Percentiles rank a stretch among this genome's conserved stretches.
These are phyloP conservation scores for Amyelois transitella DNA, from an alignment of 1,140 invertebrate species.

Conservation along the genomic window DNA sequence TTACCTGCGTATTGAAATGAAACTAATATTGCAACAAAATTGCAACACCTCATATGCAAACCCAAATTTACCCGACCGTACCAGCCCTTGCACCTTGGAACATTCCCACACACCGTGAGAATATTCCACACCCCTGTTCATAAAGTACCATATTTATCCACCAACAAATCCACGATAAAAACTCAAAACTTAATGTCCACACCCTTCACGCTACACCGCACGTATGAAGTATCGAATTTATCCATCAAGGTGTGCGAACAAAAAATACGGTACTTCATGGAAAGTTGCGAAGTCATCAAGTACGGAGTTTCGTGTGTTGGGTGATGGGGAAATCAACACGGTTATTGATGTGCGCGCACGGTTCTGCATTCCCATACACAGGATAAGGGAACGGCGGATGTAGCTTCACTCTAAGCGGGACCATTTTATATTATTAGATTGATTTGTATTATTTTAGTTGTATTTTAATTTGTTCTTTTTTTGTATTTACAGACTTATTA, in stretches of 20 bases:
- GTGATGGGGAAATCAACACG: conserved; percentile 16
- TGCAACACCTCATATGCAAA: background rate
- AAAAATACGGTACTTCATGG: conserved; percentile 42
- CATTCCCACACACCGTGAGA: conserved; percentile 71
- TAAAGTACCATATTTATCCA: conserved; percentile 42
- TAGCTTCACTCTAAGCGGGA: conserved; percentile 48
- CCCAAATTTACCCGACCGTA: background rate
- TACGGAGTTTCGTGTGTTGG: conserved; percentile 27
- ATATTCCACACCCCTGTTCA: conserved; percentile 40
- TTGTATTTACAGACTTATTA: no score
- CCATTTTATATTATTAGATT: conserved; percentile 10
- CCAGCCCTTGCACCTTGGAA: conserved; percentile 54
- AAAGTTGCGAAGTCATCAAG: conserved; percentile 42
- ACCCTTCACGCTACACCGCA: conserved; percentile 44
- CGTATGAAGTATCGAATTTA: conserved; percentile 40
- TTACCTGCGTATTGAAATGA: no score
- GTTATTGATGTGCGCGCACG: conserved; percentile 40
- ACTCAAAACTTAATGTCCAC: conserved; percentile 31
- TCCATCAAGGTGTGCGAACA: conserved; percentile 14
- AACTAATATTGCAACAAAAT: conserved; percentile 9
- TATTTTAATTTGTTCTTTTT: background rate
- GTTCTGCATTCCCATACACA: conserved; percentile 56
- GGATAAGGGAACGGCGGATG: conserved; percentile 40
- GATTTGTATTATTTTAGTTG: conserved; percentile 10
- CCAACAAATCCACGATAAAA: conserved; percentile 36